Base-by-base conservation (phyloP, 2,113 vertebrate species). In the Trinectes maculatus region DNA sequence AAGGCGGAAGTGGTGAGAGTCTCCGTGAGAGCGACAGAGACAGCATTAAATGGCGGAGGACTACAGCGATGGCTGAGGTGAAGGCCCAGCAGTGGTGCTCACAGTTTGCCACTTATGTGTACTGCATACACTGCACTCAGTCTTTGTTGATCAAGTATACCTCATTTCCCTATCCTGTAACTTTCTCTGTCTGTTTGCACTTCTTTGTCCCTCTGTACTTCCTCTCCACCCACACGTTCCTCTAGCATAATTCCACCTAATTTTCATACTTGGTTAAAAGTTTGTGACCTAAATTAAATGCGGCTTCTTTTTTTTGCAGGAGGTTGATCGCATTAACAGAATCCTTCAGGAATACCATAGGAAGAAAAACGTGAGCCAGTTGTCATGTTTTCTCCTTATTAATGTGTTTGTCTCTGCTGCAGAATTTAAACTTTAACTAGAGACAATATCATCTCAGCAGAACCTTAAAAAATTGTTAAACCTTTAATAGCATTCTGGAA, bases 301-400 rank as follows among this genome's bases (percentile, higher is more conserved):
- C 16, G 2, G 2, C n/a, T 6, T 70, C 18, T 21, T 25, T 26
- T 53, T 52, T 79, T 51, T 61, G 33, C 81, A 99, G 97, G 97
- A 99, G 83, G 93, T 92, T 12, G 95, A 97, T 49, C 94, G 97
- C 60, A 95, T 99, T 74, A 90, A 91, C 80, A 94, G 89, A 84
- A 95, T 99, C 87, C 89, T 96, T 44, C 94, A 97, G 85, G 95
- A 98, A 0, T 98, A 97, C 84, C 93, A 93, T 88, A 96, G 89
- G 87, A 99, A 98, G 84, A 98, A 96, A 90, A 95, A 95, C 0
- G 98, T 99, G 79, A 96, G 96, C 92, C 10, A 3, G 5, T 11
- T 58, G 24, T 40, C 48, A 21, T 9, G 2, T 56, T 2, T n/a
- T n/a, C n/a, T n/a, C n/a, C n/a, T n/a, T n/a, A n/a, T n/a, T n/a